These are phyloP conservation scores for Troides oblongomaculatus DNA, from an alignment of 2,888 invertebrate genomes.

Conservation along the genomic window DNA sequence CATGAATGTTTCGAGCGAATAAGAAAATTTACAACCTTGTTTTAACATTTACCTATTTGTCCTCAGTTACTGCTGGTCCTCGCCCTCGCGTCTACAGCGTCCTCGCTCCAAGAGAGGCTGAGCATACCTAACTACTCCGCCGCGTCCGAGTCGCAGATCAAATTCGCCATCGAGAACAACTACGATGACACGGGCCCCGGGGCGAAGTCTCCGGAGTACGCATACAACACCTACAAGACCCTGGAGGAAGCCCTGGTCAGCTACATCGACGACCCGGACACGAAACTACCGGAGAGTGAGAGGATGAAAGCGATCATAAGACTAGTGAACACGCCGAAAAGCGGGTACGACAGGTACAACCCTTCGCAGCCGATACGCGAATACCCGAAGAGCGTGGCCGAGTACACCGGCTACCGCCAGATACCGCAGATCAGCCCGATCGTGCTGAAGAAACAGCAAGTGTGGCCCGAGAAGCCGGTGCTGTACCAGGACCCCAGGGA, in stretches of 20 bases:
- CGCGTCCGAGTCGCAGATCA: constrained; percentile 64
- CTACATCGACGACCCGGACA: constrained; percentile 65
- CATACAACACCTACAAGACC: constrained; percentile 60
- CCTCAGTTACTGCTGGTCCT: constrained; percentile 48
- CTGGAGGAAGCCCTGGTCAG: constrained; percentile 62
- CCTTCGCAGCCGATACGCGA: constrained; percentile 33
- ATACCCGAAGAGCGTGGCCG: constrained; percentile 45
- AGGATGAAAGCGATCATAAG: constrained; percentile 47
- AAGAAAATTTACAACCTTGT: too few relatives aligned
- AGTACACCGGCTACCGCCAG: constrained; percentile 43
- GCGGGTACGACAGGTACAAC: constrained; percentile 21
- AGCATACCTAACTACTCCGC: constrained; percentile 41
- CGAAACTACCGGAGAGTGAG: constrained; percentile 61
- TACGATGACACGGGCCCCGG: constrained; percentile 75
- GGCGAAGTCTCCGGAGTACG: constrained; percentile 53
- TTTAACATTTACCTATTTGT: not conserved
- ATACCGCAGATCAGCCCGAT: constrained; percentile 25
- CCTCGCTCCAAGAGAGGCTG: constrained; percentile 16
- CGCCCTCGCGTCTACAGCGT: constrained; percentile 36
- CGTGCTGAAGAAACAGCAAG: constrained; percentile 16
- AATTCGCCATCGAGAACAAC: constrained; percentile 67
- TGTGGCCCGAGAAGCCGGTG: constrained; percentile 11
- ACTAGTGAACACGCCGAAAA: constrained; percentile 34
- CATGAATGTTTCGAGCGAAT: too few relatives aligned
- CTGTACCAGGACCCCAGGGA: constrained; percentile 28